Conservation (phyloP, 1,140 invertebrate species). For the Trissolcus basalis region DNA sequence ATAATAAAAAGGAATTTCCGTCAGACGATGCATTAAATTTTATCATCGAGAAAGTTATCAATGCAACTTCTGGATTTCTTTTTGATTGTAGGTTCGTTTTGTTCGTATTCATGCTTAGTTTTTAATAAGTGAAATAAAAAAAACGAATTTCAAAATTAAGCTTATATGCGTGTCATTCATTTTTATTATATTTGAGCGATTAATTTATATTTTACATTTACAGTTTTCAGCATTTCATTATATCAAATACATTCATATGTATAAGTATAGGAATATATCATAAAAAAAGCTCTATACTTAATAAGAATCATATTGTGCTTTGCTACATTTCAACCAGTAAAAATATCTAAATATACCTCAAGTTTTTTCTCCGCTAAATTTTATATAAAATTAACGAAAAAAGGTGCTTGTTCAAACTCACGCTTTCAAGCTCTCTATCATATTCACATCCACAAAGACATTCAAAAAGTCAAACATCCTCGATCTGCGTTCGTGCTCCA, state of each 20-base stretch:
- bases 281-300: constrained; percentile 23
- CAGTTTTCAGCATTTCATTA: constrained; percentile 12
- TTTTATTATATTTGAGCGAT: constrained; percentile 29
- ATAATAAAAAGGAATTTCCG: too few relatives aligned
- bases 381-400: constrained; percentile 15
- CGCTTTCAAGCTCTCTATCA: not conserved
- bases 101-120: not conserved
- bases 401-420: not conserved
- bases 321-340: constrained; percentile 30
- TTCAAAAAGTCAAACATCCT: not conserved
- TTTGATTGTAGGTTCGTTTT: too few relatives aligned
- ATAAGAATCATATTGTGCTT: constrained; percentile 10
- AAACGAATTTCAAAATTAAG: constrained; percentile 15
- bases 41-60: too few relatives aligned
- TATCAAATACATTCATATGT: constrained; percentile 27
- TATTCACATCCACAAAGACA: not conserved
- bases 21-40: too few relatives aligned
- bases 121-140: constrained; percentile 17
- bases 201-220: constrained; percentile 35
- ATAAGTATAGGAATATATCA: constrained; percentile 29
- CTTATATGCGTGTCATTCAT: constrained; percentile 28
- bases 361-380: constrained; percentile 10
- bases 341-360: constrained; percentile 26
- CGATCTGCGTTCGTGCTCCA: not conserved
- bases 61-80: too few relatives aligned